These are phyloP conservation scores for Dasypus novemcinctus DNA, from an alignment of 2,113 vertebrate genomes.

Conservation along the genomic window DNA sequence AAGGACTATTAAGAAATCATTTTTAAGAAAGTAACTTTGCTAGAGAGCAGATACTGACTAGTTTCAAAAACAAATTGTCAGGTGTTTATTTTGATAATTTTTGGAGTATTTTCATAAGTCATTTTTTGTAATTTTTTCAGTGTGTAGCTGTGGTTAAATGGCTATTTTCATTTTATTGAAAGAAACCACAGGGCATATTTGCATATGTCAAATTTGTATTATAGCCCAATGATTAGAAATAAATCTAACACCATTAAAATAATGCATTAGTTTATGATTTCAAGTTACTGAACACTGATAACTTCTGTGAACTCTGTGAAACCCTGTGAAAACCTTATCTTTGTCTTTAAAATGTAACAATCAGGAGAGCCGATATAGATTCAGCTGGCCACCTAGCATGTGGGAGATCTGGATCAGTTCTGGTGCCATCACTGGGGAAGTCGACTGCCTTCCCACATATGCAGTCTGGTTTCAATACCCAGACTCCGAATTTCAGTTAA, in stretches of 20 bases:
- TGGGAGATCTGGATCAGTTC: too few species aligned
- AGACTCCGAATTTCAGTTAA: too few species aligned
- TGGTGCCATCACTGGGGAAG: too few species aligned
- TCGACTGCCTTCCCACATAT: too few species aligned
- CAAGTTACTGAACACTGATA: background rate
- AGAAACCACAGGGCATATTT: background rate
- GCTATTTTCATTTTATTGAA: constrained; percentile 9
- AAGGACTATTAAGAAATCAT: too few species aligned
- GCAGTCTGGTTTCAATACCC: too few species aligned
- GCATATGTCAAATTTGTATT: background rate
- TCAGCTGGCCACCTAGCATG: too few species aligned
- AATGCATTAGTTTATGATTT: background rate
- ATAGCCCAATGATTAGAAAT: background rate
- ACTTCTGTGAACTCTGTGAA: background rate
- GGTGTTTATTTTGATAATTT: background rate
- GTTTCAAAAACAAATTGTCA: background rate
- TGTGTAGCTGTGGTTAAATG: background rate
- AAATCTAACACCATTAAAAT: background rate
- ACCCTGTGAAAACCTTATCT: background rate
- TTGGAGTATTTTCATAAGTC: background rate
- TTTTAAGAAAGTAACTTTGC: background rate
- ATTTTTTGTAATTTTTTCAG: background rate
- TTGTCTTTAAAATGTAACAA: background rate
- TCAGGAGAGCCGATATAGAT: too few species aligned
- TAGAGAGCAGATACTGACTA: background rate